Evolutionary conservation across 2,888 invertebrate genomes (phyloP), one percentile per base, ranked within the genome.

Genomic region (Limnephilus auricula): DNA sequence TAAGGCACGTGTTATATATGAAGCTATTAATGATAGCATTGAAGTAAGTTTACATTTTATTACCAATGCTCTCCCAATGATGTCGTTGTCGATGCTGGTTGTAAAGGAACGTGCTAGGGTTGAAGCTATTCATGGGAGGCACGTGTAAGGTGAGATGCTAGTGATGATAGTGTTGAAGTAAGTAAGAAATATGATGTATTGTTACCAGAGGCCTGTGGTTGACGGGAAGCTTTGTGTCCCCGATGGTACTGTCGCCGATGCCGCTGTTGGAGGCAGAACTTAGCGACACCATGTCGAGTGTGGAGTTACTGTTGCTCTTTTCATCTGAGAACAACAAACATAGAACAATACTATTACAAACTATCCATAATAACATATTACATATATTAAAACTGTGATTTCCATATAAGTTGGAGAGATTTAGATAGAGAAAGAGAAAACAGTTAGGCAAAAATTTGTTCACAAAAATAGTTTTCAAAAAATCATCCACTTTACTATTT

Each of bases 151-250:
- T 25, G 65, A 1, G 65, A 65, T n/a, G 65, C 1, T 6, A 1
- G 65, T 65, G 65, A 65, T n/a, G n/a, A 34, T 65, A 25, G 94
- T 95, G 0, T 0, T 65, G 18, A 65, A 65, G 65, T 25, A 25
- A 65, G 32, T 82, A 32, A 40, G 40, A 2, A 45, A 12, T 1
- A 40, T 40, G 40, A 37, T 37, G 10, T 12, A 40, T 40, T 32
- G 25, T 94, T 93, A 96, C 96, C 94, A 95, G 95, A 37, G 95
- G 95, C 0, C 95, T 96, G 94, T 95, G 95, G 91, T 96, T 95
- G 0, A 95, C 95, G 92, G 96, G 95, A 0, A 94, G 94, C 15
- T 96, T 96, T 12, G 94, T 94, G 92, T 95, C 93, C 93, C 95
- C 95, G 94, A 95, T 95, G 2, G 95, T 95, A 89, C 88, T 91